A percentile compares a stretch with the other conserved stretches of the same genome.
phyloP scores from a whole-genome alignment of 1,140 invertebrate species.

The Ctenoplectra terminalis region DNA sequence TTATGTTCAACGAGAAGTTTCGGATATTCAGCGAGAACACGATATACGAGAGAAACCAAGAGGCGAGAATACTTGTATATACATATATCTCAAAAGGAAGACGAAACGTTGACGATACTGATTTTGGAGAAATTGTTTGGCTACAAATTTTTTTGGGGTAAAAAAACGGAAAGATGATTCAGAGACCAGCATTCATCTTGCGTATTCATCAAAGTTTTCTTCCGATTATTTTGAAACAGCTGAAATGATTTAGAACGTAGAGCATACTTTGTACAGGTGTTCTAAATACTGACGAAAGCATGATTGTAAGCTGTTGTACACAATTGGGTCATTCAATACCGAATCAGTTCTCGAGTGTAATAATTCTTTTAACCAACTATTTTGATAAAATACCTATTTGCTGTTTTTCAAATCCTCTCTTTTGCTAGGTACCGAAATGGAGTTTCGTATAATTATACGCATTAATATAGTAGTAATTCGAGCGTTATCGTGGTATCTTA shows the following conservation, averaged over 20 bases:
- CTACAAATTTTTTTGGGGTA: not conserved
- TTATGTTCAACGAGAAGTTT: not conserved
- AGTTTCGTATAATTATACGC: slow-evolving; percentile 1
- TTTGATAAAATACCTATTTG: too few relatives aligned
- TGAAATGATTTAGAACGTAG: slow-evolving; percentile 22
- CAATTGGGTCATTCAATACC: slow-evolving; percentile 28
- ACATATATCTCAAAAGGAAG: too few relatives aligned
- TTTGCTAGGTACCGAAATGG: not conserved
- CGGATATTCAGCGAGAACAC: not conserved
- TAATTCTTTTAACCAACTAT: not conserved
- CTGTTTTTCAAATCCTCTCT: not conserved
- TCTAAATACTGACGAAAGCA: not conserved
- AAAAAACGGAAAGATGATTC: not conserved
- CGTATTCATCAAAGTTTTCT: too few relatives aligned
- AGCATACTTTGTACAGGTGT: slow-evolving; percentile 44
- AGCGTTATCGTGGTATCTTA: not conserved
- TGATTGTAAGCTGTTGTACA: slow-evolving; percentile 19
- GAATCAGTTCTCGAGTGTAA: slow-evolving; percentile 8
- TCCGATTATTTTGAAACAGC: slow-evolving; percentile 9
- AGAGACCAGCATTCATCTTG: not conserved
- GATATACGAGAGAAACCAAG: not conserved
- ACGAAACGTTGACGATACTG: too few relatives aligned
- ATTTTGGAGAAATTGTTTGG: too few relatives aligned
- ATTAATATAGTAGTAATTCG: not conserved
- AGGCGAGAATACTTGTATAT: too few relatives aligned